A percentile compares a stretch with the other conserved stretches of the same genome.
Conservation (phyloP, 30 jellyfish, hydroid and myxozoan genomes). For the Chrysaora quinquecirrha region DNA sequence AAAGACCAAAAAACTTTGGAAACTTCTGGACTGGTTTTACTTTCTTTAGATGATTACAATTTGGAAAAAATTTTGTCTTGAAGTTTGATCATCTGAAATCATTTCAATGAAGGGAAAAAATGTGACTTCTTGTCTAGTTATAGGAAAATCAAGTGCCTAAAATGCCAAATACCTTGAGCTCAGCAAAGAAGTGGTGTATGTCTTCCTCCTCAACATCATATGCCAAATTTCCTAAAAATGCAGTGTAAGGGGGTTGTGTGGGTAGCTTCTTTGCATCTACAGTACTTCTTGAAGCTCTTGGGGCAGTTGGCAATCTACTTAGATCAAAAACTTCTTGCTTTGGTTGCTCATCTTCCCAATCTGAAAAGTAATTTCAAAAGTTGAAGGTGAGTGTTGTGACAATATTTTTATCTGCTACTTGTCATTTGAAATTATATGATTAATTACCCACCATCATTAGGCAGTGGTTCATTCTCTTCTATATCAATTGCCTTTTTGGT, state of each 20-base stretch:
- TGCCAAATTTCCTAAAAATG: slow-evolving; percentile 91
- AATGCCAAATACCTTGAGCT: slow-evolving; percentile 78
- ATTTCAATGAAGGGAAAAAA: too few species aligned
- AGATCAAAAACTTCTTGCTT: slow-evolving; percentile 75
- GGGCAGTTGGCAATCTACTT: slow-evolving; percentile 90
- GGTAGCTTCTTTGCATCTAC: slow-evolving; percentile 80
- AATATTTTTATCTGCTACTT: background rate
- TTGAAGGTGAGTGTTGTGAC: background rate
- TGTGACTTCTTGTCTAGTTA: too few species aligned
- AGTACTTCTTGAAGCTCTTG: slow-evolving; percentile 83
- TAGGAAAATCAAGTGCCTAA: too few species aligned
- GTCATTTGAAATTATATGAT: background rate
- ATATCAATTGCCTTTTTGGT: slow-evolving; percentile 79
- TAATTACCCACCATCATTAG: background rate
- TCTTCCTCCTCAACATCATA: slow-evolving; percentile 87
- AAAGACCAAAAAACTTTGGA: too few species aligned
- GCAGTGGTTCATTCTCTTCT: slow-evolving; percentile 50
- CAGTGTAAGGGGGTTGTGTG: slow-evolving; percentile 89
- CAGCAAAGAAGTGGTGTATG: slow-evolving; percentile 71
- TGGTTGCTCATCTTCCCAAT: slow-evolving; percentile 65
- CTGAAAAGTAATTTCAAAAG: too few species aligned
- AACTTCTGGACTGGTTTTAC: too few species aligned
- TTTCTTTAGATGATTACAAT: too few species aligned
- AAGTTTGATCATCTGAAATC: too few species aligned
- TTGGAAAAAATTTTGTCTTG: too few species aligned